Base-by-base conservation (phyloP, 2,113 vertebrate species). In the Naja naja region DNA sequence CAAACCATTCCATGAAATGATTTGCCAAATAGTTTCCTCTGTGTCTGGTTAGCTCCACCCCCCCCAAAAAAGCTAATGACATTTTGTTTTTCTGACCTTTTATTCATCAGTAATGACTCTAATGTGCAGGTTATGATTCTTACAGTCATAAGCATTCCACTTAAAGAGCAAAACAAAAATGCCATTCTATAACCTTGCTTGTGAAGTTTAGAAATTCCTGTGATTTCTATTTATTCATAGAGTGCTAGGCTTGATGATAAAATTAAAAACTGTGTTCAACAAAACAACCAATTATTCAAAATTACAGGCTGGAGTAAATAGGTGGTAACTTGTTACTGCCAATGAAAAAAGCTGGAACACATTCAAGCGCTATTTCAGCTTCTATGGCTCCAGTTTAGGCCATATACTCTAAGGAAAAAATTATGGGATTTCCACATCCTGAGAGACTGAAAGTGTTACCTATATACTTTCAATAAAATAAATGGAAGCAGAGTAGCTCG, bases 281-380 rank as follows among this genome's bases (percentile, higher is more conserved):
- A 92, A 91, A 95, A 94, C n/a, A 93, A 12, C 69, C 90, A 93
- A 95, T 89, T 49, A 96, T 49, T 85, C 91, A 94, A 94, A 96
- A 95, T 7, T 93, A 86, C 34, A 0, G 5, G 85, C 93, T 94
- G 49, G 25, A 88, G 93, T 60, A 85, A 81, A 47, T 85, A 92
- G 54, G 89, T 54, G 12, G 47, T 56, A 93, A 91, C 92, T 94
- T 88, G 7, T 91, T 92, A 93, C 2, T 39, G 86, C 34, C 93
- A 91, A 87, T 0, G 94, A 93, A 90, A n/a, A 27, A 94, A 74
- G 14, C 14, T 45, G 94, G 30, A 93, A 92, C n/a, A 92, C 20
- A 95, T 22, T 23, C 91, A 94, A 74, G 87, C 30, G 74, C 64
- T 92, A 39, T 90, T 95, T 92, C 93, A 95, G 92, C 90, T 90